A percentile compares a stretch with the other conserved stretches of the same genome.
phyloP scores from a whole-genome alignment of 2,888 invertebrate genomes.

The Sesia bembeciformis region DNA sequence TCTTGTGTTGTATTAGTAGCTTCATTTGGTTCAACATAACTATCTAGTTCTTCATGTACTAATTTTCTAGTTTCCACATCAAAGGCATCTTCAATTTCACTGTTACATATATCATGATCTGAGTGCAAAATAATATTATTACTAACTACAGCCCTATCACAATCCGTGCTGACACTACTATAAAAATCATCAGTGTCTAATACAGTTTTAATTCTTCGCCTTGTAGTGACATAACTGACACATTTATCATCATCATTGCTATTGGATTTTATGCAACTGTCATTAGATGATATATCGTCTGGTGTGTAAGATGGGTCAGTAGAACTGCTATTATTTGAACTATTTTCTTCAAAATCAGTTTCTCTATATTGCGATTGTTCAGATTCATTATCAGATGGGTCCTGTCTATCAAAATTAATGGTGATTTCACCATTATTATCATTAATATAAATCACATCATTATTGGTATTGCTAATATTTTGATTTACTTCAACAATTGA shows the following conservation, averaged over 20 bases:
- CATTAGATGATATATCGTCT: conserved; percentile 3
- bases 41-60: conserved; percentile 10
- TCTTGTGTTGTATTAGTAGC: neutral
- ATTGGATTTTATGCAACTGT: neutral
- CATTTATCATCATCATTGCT: conserved; percentile 22
- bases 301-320: conserved; percentile 2
- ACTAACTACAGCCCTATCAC: conserved; percentile 39
- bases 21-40: conserved; percentile 10
- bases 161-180: conserved; percentile 28
- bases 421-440: no score
- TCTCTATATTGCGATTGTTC: no score
- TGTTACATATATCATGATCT: neutral
- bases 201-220: conserved; percentile 39
- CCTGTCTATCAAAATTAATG: no score
- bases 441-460: no score
- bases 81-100: neutral
- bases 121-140: conserved; percentile 11
- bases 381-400: no score
- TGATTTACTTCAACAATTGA: conserved; percentile 1
- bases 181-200: conserved; percentile 28
- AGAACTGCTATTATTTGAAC: no score
- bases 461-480: neutral
- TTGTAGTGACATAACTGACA: conserved; percentile 56
- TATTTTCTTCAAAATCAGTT: no score
- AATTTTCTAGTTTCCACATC: neutral